Evolutionary conservation across 1,140 invertebrate species (phyloP).

Genomic region (Drosophila paulistorum): DNA sequence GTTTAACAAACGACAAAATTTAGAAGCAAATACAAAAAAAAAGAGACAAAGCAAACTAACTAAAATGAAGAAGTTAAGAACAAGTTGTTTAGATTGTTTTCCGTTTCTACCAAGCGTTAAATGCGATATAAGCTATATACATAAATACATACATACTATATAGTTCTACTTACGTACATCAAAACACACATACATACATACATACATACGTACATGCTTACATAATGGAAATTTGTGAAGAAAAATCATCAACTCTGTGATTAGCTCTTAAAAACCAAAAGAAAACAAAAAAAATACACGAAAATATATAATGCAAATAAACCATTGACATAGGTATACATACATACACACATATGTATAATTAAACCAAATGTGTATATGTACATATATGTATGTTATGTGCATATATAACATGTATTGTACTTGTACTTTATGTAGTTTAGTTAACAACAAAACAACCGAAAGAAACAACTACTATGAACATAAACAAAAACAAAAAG

Average conservation of each 20-base stretch:
- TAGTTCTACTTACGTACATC: conserved; percentile 26
- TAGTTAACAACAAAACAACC: conserved; percentile 21
- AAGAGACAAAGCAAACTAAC: not conserved
- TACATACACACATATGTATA: conserved; percentile 22
- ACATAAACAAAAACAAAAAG: conserved; percentile 25
- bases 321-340: conserved; percentile 10
- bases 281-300: not conserved
- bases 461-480: conserved; percentile 10
- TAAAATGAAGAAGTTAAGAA: conserved; percentile 24
- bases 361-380: conserved; percentile 37
- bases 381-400: conserved; percentile 41
- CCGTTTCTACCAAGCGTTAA: conserved; percentile 46
- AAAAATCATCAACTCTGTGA: conserved; percentile 82
- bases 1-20: conserved; percentile 52
- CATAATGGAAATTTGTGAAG: conserved; percentile 76
- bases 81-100: conserved; percentile 65
- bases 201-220: conserved; percentile 39
- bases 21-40: conserved; percentile 13
- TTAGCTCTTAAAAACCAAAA: conserved; percentile 74
- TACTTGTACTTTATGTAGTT: conserved; percentile 18
- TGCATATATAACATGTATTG: conserved; percentile 15
- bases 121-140: not conserved
- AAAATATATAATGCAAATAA: conserved; percentile 7
- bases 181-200: conserved; percentile 37
- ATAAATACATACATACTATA: conserved; percentile 56